A percentile compares a stretch with the other conserved stretches of the same genome.
phyloP scores from a whole-genome alignment of 1,140 invertebrate species.

The Apolygus lucorum region DNA sequence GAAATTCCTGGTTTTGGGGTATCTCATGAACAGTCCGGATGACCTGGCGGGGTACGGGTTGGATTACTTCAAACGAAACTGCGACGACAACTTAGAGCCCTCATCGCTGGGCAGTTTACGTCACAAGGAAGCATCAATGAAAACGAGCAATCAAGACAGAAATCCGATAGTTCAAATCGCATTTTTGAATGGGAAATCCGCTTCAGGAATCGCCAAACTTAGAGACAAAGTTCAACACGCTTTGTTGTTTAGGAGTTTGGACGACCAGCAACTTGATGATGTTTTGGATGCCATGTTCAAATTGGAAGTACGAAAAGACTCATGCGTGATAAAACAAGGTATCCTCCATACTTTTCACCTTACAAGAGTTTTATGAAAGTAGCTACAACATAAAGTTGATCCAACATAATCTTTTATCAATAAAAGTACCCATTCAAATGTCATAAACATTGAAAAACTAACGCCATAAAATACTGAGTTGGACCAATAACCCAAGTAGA shows the following conservation, averaged over 20 bases:
- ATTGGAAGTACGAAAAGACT: background rate
- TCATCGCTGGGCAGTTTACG: background rate
- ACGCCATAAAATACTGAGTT: too few relatives aligned
- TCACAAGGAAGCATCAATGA: too few relatives aligned
- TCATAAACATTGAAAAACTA: too few relatives aligned
- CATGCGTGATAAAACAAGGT: constrained; percentile 10
- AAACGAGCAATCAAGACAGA: background rate
- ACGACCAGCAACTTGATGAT: background rate
- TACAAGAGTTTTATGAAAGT: too few relatives aligned
- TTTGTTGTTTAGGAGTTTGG: constrained; percentile 17
- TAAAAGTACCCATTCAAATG: too few relatives aligned
- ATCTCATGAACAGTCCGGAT: background rate
- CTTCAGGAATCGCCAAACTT: background rate
- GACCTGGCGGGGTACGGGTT: background rate
- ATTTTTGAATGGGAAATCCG: background rate
- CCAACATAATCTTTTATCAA: too few relatives aligned
- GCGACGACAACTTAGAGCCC: background rate
- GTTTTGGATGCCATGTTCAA: constrained; percentile 21
- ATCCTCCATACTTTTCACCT: too few relatives aligned
- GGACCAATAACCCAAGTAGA: too few relatives aligned
- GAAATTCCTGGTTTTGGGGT: background rate
- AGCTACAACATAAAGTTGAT: too few relatives aligned
- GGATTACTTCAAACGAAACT: background rate
- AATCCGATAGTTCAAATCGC: background rate
- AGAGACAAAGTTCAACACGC: background rate